Evolutionary conservation across 2,888 invertebrate species (phyloP).

Genomic region (Bembecia ichneumoniformis): DNA sequence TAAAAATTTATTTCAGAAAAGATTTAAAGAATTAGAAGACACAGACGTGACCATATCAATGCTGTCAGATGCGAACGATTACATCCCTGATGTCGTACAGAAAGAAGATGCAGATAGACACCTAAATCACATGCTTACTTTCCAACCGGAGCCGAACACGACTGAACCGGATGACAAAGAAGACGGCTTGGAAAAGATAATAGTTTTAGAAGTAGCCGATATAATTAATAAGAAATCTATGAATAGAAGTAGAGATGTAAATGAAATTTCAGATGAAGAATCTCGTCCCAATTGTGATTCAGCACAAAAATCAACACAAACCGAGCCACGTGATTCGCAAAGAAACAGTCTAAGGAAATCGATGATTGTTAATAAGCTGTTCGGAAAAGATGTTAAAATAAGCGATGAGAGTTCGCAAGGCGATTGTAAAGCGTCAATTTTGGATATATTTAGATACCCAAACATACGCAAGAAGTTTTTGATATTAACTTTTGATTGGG

Average conservation of each 20-base stretch:
- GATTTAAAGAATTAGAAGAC: constrained; percentile 43
- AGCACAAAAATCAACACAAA: constrained; percentile 40
- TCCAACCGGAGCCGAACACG: constrained; percentile 42
- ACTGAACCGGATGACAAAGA: constrained; percentile 22
- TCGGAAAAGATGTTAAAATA: constrained; percentile 31
- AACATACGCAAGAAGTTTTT: constrained; percentile 78
- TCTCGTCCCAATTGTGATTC: constrained; percentile 25
- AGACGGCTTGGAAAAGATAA: constrained; percentile 36
- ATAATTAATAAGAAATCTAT: constrained; percentile 34
- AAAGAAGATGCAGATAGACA: constrained; percentile 42
- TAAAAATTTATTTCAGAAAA: constrained; percentile 33
- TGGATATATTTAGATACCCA: constrained; percentile 76
- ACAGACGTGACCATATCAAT: constrained; percentile 32
- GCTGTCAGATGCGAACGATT: constrained; percentile 37
- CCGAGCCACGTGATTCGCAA: constrained; percentile 34
- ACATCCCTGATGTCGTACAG: constrained; percentile 19
- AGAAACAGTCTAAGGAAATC: constrained; percentile 44
- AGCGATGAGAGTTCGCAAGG: constrained; percentile 58
- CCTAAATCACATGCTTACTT: constrained; percentile 53
- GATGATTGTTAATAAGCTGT: constrained; percentile 44
- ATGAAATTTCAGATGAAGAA: constrained; percentile 25
- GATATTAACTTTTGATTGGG: constrained; percentile 76
- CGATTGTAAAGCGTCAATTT: constrained; percentile 69
- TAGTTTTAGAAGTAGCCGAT: constrained; percentile 45
- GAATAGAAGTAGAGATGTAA: constrained; percentile 10